Evolutionary conservation across 1,140 invertebrate species (phyloP), one percentile per base, ranked within the genome.

Genomic region (Leptestheria dahalacensis): DNA sequence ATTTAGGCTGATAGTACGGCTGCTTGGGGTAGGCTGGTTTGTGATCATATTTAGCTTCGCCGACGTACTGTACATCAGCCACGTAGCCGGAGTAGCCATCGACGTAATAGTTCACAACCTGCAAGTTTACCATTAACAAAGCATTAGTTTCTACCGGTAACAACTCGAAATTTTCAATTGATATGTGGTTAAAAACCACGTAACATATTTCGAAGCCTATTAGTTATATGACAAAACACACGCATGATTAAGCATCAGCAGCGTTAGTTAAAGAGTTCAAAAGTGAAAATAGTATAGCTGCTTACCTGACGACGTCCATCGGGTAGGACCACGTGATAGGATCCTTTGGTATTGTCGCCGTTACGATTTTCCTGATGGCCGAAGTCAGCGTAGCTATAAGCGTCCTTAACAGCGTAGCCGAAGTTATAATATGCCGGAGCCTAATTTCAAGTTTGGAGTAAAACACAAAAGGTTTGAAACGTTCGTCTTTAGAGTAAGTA

Each of bases 381-480:
- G 55, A 64, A 64, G 50, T 66, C 58, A 15, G 41, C 59, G 28
- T 48, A 48, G 66, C 79, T 80, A 58, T 66, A 60, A 21, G 57
- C 59, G 60, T 67, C 66, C 49, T 63, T 60, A 12, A 67, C 64
- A 2, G 56, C 58, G 58, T 67, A 67, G 10, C 59, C 48, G 58
- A 64, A 67, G 41, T 67, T 61, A 51, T 67, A 65, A 0, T 49
- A 21, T 2, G 18, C 48, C 6, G 48, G 48, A 21, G 18, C 48
- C n/a, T n/a, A n/a, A n/a, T n/a, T n/a, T n/a, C n/a, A n/a, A n/a
- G n/a, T n/a, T n/a, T n/a, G n/a, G n/a, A 6, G n/a, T n/a, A n/a
- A n/a, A n/a, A n/a, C n/a, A n/a, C n/a, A n/a, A n/a, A n/a, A n/a
- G n/a, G n/a, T n/a, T n/a, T n/a, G n/a, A n/a, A n/a, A n/a, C n/a